These are phyloP conservation scores for Aurelia aurita DNA, from an alignment of 30 jellyfish, hydroid and myxozoan genomes.

Conservation along the genomic window DNA sequence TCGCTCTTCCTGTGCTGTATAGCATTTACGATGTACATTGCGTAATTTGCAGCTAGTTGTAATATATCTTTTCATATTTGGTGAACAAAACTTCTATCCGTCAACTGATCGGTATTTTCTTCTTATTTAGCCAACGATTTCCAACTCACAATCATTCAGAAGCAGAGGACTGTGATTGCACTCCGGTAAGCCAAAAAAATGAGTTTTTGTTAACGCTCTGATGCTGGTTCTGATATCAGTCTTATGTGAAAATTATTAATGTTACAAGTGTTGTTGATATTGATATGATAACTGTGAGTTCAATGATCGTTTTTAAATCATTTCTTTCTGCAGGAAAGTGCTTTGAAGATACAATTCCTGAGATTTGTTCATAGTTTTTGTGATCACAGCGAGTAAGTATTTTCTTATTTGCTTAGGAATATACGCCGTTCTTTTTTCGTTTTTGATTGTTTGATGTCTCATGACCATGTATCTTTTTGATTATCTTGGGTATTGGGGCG, in stretches of 20 bases:
- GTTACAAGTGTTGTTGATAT: not conserved
- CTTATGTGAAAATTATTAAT: not conserved
- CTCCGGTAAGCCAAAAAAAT: slow-evolving; percentile 81
- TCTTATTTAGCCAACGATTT: slow-evolving; percentile 70
- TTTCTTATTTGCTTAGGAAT: not conserved
- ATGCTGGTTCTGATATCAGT: too few species aligned
- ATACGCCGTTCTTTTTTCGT: not conserved
- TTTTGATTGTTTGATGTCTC: not conserved
- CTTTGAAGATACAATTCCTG: slow-evolving; percentile 92
- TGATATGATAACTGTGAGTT: not conserved
- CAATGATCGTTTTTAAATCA: not conserved
- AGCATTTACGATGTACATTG: too few species aligned
- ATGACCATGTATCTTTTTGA: too few species aligned
- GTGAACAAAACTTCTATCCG: too few species aligned
- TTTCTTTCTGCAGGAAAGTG: slow-evolving; percentile 79
- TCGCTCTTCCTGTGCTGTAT: too few species aligned
- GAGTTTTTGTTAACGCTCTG: too few species aligned
- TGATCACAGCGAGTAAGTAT: slow-evolving; percentile 97
- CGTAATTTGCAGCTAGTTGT: too few species aligned
- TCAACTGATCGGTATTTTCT: too few species aligned
- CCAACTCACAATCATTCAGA: slow-evolving; percentile 91
- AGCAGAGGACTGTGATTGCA: slow-evolving; percentile 95
- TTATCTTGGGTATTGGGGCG: too few species aligned
- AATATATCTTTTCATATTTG: too few species aligned
- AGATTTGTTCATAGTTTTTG: slow-evolving; percentile 98